Conservation (phyloP, 2,113 vertebrate genomes). For the Megaceryle maxima region DNA sequence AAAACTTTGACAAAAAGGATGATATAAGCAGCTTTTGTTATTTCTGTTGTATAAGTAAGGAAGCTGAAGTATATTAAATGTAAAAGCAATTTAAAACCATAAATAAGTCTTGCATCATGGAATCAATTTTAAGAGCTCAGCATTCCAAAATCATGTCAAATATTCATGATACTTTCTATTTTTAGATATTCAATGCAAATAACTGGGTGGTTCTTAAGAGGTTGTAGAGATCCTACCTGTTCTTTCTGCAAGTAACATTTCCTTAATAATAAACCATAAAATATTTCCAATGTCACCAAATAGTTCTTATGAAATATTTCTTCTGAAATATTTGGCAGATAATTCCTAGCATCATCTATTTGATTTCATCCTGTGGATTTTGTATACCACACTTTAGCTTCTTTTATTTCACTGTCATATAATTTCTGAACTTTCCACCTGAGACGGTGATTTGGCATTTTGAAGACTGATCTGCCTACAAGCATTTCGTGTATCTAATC, state of each 20-base stretch:
- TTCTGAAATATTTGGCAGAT: not conserved
- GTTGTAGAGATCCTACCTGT: not conserved
- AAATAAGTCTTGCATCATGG: not conserved
- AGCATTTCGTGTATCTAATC: not conserved
- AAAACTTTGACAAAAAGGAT: not conserved
- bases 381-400: not conserved
- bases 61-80: not conserved
- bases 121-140: not conserved
- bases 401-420: not conserved
- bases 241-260: not conserved
- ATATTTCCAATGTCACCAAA: not conserved
- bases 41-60: not conserved
- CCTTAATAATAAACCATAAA: not conserved
- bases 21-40: not conserved
- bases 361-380: not conserved
- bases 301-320: not conserved
- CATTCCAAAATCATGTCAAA: not conserved
- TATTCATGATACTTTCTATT: not conserved
- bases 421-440: not conserved
- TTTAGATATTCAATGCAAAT: not conserved
- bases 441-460: not conserved
- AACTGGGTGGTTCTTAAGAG: not conserved
- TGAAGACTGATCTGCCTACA: not conserved
- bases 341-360: not conserved
- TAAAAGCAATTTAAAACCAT: not conserved